phyloP scores from a whole-genome alignment of 1,140 invertebrate genomes.

The Atta cephalotes region DNA sequence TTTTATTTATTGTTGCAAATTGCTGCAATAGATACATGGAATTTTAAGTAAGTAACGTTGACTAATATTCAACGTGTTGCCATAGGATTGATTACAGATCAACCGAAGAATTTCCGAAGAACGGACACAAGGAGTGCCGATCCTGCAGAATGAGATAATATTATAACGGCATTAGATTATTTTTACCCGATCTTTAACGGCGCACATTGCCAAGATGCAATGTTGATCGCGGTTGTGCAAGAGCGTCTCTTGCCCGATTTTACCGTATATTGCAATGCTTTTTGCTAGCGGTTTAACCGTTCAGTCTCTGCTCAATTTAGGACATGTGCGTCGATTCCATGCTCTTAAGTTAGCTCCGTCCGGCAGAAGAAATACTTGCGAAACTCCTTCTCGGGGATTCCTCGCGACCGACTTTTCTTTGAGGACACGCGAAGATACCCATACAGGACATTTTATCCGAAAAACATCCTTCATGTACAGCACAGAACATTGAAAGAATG shows the following conservation, averaged over 20 bases:
- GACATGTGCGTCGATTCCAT: neutral
- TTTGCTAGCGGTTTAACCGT: neutral
- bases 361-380: neutral
- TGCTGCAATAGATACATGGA: neutral
- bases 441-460: no score
- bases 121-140: neutral
- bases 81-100: neutral
- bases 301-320: slow-evolving; percentile 8
- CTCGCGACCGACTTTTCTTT: neutral
- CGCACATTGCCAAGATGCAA: slow-evolving; percentile 20
- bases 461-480: no score
- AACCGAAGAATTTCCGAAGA: neutral
- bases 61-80: neutral
- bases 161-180: slow-evolving; percentile 47
- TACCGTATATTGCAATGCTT: slow-evolving; percentile 20
- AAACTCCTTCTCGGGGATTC: neutral
- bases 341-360: neutral
- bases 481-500: no score
- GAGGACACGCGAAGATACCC: neutral
- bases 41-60: neutral
- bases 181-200: slow-evolving; percentile 14
- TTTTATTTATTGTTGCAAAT: neutral
- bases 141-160: slow-evolving; percentile 32
- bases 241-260: slow-evolving; percentile 48
- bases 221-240: slow-evolving; percentile 53